These are phyloP conservation scores for Rhinolophus sinicus DNA, from an alignment of 2,113 vertebrate genomes.

Conservation along the genomic window DNA sequence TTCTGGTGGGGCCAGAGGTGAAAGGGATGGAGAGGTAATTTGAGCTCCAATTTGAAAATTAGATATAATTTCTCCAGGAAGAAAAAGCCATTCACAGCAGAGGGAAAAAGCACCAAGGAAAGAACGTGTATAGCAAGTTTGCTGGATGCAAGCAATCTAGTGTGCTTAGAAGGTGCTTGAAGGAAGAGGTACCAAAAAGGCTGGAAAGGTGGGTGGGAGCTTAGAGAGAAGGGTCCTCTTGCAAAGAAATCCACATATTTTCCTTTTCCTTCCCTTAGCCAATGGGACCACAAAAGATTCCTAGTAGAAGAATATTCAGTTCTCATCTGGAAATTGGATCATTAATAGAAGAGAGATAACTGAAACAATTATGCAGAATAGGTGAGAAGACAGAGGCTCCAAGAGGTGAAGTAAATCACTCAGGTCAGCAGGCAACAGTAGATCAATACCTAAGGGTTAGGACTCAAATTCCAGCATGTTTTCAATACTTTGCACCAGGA, in stretches of 20 bases:
- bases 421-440: neutral
- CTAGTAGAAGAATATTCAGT: neutral
- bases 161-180: conserved; percentile 22
- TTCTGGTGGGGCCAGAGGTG: neutral
- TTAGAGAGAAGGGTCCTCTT: neutral
- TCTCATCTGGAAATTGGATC: neutral
- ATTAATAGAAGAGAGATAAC: neutral
- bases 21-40: neutral
- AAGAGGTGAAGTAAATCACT: neutral
- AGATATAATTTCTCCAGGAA: neutral
- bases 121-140: neutral
- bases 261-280: neutral
- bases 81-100: neutral
- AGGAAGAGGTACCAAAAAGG: neutral
- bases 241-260: neutral
- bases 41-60: conserved; percentile 20
- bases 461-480: neutral
- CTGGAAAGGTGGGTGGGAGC: neutral
- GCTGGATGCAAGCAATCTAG: neutral
- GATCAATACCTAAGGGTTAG: neutral
- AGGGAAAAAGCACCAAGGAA: neutral
- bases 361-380: neutral
- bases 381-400: neutral
- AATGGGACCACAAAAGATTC: neutral
- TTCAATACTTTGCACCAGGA: neutral